A percentile compares a stretch with the other conserved stretches of the same genome.
Evolutionary conservation across 1,140 invertebrate species (phyloP).

Genomic region (Pachyrhynchus sulphureomaculatus): DNA sequence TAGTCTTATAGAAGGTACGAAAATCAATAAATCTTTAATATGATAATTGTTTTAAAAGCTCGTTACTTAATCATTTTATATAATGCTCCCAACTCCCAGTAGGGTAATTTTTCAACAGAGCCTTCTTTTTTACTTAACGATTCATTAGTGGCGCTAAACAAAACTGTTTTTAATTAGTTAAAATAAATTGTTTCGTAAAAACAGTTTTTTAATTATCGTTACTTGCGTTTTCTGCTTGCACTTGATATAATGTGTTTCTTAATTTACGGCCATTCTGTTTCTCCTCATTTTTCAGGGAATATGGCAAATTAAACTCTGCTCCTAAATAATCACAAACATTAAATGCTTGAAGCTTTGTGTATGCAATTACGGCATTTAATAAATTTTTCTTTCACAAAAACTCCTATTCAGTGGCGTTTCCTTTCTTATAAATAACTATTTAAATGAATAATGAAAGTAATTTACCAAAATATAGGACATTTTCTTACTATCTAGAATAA

Average conservation of each 20-base stretch:
- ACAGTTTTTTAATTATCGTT: conserved; percentile 29
- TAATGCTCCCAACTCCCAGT: conserved; percentile 1
- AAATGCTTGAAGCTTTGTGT: conserved; percentile 23
- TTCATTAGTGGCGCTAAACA: conserved; percentile 26
- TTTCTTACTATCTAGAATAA: too few species aligned
- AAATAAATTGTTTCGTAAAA: conserved; percentile 26
- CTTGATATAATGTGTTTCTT: conserved; percentile 23
- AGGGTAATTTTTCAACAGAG: conserved; percentile 18
- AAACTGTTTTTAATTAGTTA: conserved; percentile 28
- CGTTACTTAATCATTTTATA: conserved; percentile 16
- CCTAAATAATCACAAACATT: conserved; percentile 26
- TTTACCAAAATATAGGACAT: too few species aligned
- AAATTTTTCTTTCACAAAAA: too few species aligned
- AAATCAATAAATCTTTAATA: background rate
- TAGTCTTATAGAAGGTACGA: too few species aligned
- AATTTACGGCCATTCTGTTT: conserved; percentile 27
- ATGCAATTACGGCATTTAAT: conserved; percentile 14
- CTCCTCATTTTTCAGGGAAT: conserved; percentile 23
- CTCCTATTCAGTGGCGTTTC: too few species aligned
- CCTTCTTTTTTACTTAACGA: conserved; percentile 12
- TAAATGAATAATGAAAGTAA: background rate
- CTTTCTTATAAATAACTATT: background rate
- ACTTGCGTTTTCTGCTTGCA: conserved; percentile 16
- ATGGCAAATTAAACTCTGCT: conserved; percentile 21
- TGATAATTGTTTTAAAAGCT: background rate